Percentiles rank a stretch among this genome's conserved stretches.
Evolutionary conservation across 1,140 invertebrate species (phyloP).

Genomic region (Eriocheir sinensis): DNA sequence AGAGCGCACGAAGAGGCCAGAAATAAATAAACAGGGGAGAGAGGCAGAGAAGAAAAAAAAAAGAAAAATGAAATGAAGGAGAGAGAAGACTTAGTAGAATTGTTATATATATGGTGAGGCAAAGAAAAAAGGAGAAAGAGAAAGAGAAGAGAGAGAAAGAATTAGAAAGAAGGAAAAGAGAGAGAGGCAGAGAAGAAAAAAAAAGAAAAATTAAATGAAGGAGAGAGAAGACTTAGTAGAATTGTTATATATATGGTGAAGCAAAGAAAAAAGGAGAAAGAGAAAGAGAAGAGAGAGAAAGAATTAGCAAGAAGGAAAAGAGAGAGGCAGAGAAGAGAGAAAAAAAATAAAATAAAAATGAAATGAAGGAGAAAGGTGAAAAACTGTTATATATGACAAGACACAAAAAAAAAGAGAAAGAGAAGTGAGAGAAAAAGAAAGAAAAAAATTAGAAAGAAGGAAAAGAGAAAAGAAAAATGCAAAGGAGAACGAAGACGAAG

Average conservation of each 20-base stretch:
- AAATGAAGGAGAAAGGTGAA: neutral
- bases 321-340: neutral
- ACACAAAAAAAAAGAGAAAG: constrained; percentile 2
- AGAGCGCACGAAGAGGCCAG: neutral
- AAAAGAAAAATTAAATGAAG: neutral
- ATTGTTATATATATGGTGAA: neutral
- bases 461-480: neutral
- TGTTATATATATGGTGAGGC: neutral
- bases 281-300: neutral
- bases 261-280: neutral
- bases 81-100: neutral
- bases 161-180: neutral
- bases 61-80: neutral
- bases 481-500: no score
- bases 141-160: neutral
- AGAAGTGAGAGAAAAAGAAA: neutral
- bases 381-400: neutral
- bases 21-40: neutral
- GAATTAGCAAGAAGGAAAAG: neutral
- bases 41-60: neutral
- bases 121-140: constrained; percentile 26
- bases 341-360: neutral
- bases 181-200: neutral
- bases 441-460: no score
- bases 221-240: neutral